Conservation (phyloP, 2,113 vertebrate species). For the Bolborhynchus lineola region DNA sequence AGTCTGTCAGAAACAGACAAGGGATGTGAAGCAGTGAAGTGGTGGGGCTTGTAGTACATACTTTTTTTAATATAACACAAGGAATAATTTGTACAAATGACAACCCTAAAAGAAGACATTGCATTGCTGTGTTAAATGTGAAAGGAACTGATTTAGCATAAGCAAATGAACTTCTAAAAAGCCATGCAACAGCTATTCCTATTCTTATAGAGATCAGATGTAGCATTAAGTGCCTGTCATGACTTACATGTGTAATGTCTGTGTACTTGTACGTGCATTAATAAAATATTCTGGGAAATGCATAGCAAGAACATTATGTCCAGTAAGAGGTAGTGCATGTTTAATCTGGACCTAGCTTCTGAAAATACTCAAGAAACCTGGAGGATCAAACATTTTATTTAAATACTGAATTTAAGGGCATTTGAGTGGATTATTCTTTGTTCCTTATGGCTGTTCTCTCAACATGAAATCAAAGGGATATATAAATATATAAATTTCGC, state of each 20-base stretch:
- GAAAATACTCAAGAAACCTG: not conserved
- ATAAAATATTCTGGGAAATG: constrained; percentile 25
- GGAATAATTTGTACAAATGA: not conserved
- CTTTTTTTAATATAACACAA: not conserved
- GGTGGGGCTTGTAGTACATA: not conserved
- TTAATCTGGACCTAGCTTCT: constrained; percentile 9
- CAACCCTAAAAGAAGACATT: not conserved
- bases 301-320: constrained; percentile 9
- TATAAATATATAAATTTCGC: constrained; percentile 23
- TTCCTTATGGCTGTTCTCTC: constrained; percentile 59
- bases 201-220: not conserved
- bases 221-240: not conserved
- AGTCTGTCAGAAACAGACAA: not conserved
- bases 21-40: not conserved
- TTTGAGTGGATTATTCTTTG: constrained; percentile 50
- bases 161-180: not conserved
- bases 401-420: constrained; percentile 41
- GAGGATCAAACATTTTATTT: constrained; percentile 25
- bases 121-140: not conserved
- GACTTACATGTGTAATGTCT: constrained; percentile 3
- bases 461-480: constrained; percentile 36
- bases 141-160: constrained; percentile 6
- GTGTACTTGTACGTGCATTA: not conserved
- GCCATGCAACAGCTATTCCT: constrained; percentile 5
- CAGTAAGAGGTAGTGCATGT: constrained; percentile 12